A percentile compares a stretch with the other conserved stretches of the same genome.
Conservation (phyloP, 1,140 invertebrate species). For the Antheraea mylitta region DNA sequence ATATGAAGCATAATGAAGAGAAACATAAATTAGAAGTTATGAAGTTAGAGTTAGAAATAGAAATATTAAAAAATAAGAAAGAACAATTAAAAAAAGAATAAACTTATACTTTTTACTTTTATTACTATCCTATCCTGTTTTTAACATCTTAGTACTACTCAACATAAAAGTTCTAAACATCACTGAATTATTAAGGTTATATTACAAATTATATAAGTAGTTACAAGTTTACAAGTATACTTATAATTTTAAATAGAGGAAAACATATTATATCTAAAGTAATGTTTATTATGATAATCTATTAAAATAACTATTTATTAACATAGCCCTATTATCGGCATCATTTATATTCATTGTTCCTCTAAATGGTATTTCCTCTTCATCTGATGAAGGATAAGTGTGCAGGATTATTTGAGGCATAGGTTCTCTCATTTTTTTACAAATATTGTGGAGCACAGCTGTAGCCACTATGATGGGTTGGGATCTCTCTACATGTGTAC, state of each 20-base stretch:
- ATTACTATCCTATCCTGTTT: too few species aligned
- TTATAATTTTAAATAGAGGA: not conserved
- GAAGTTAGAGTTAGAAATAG: too few species aligned
- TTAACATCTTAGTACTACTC: too few species aligned
- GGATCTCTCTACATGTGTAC: not conserved
- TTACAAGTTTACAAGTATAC: too few species aligned
- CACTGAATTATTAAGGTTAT: too few species aligned
- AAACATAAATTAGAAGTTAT: too few species aligned
- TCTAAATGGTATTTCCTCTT: not conserved
- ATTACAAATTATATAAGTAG: too few species aligned
- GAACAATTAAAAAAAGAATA: too few species aligned
- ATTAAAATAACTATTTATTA: conserved; percentile 11
- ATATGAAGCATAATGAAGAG: too few species aligned
- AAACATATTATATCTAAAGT: not conserved
- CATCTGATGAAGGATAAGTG: not conserved
- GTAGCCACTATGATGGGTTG: conserved; percentile 16
- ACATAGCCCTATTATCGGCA: conserved; percentile 3
- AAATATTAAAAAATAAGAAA: too few species aligned
- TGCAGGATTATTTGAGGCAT: not conserved
- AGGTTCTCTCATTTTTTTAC: conserved; percentile 11
- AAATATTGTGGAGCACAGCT: conserved; percentile 18
- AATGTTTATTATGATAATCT: not conserved
- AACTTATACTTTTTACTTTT: too few species aligned
- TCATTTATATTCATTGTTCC: not conserved
- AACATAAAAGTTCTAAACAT: too few species aligned